These are phyloP conservation scores for Oppia nitens DNA, from an alignment of 1,140 invertebrate genomes.

Conservation along the genomic window DNA sequence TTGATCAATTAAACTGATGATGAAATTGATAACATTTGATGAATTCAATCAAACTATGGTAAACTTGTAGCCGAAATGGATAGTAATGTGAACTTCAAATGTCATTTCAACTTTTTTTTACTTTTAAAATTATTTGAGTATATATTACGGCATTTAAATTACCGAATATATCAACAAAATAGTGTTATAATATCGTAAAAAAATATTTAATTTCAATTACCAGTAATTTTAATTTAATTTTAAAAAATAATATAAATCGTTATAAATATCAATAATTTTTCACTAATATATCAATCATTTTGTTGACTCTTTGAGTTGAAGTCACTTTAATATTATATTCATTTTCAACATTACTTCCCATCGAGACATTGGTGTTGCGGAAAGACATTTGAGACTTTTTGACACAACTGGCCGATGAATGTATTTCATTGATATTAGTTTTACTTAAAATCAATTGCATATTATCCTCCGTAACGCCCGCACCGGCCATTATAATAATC, in stretches of 20 bases:
- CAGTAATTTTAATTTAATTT: no score
- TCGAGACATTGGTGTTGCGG: neutral
- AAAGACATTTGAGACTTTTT: conserved; percentile 25
- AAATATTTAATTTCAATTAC: no score
- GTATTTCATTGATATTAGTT: conserved; percentile 48
- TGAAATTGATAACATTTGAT: no score
- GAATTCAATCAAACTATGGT: no score
- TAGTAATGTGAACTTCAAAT: no score
- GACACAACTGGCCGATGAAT: conserved; percentile 45
- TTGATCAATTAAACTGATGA: no score
- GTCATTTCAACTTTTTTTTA: no score
- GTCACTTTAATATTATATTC: conserved; percentile 3
- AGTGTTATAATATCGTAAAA: neutral
- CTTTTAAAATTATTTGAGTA: no score
- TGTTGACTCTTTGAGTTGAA: neutral
- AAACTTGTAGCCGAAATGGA: no score
- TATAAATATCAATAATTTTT: no score
- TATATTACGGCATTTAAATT: no score
- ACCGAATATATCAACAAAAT: neutral
- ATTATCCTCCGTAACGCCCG: conserved; percentile 59
- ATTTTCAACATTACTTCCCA: neutral
- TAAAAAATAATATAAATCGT: no score
- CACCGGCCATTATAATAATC: conserved; percentile 62
- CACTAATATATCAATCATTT: conserved; percentile 11
- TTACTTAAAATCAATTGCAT: conserved; percentile 41